Percentiles rank a stretch among this genome's conserved stretches.
Conservation (phyloP, 2,888 invertebrate genomes). For the Spatulosminthurus flaviceps region DNA sequence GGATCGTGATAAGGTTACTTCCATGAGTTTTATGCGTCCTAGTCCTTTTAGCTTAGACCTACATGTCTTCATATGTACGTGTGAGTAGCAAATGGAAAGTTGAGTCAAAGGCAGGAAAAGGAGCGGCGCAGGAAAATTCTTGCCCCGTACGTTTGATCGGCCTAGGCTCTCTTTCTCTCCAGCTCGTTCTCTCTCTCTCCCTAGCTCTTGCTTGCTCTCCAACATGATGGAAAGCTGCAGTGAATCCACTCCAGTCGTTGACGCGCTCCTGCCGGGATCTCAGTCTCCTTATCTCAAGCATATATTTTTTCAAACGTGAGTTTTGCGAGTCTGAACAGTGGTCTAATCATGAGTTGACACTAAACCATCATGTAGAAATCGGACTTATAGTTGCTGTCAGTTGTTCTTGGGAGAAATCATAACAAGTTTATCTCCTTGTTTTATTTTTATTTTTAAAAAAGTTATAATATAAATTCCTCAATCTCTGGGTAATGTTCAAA, state of each 20-base stretch:
- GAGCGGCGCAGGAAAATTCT: not conserved
- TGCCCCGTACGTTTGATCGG: slow-evolving; percentile 1
- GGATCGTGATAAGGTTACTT: slow-evolving; percentile 39
- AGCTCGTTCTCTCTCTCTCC: not conserved
- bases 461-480: no score
- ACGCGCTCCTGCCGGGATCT: slow-evolving; percentile 54
- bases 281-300: slow-evolving; percentile 1
- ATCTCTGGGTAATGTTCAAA: slow-evolving; percentile 26
- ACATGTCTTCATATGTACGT: no score
- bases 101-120: slow-evolving; percentile 1
- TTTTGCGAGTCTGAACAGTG: slow-evolving; percentile 29
- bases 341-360: slow-evolving; percentile 52
- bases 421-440: not conserved
- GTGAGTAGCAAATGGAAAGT: not conserved
- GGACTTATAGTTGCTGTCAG: not conserved
- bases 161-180: not conserved
- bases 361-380: slow-evolving; percentile 49
- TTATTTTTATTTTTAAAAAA: no score
- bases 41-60: not conserved
- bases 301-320: not conserved
- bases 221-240: slow-evolving; percentile 33
- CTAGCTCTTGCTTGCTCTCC: not conserved
- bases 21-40: slow-evolving; percentile 39
- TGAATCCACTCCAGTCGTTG: slow-evolving; percentile 51
- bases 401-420: not conserved